Conservation (phyloP, 2,888 invertebrate species). For the Acleris holmiana region DNA sequence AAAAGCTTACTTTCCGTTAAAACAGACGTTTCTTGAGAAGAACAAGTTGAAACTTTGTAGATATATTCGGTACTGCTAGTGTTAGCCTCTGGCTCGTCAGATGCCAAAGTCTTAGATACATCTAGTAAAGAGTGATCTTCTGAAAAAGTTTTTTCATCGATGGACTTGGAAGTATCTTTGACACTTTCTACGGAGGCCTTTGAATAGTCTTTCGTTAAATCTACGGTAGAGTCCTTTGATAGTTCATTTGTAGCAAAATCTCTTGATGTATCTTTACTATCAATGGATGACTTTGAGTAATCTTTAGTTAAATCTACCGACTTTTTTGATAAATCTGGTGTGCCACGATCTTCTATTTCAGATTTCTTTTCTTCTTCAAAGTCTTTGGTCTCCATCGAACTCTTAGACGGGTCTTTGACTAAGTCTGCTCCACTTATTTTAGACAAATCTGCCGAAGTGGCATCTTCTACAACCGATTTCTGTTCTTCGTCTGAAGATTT, state of each 20-base stretch:
- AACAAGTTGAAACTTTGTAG: constrained; percentile 67
- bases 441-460: constrained; percentile 76
- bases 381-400: constrained; percentile 72
- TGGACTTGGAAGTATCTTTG: constrained; percentile 74
- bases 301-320: constrained; percentile 78
- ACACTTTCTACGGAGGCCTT: constrained; percentile 79
- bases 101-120: constrained; percentile 78
- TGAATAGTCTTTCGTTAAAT: constrained; percentile 74
- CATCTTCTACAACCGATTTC: constrained; percentile 76
- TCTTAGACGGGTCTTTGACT: constrained; percentile 74
- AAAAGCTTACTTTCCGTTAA: constrained; percentile 73
- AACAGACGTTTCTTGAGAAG: constrained; percentile 74
- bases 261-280: constrained; percentile 79
- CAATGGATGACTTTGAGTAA: constrained; percentile 79
- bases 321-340: constrained; percentile 78
- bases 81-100: constrained; percentile 74
- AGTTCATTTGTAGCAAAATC: constrained; percentile 80
- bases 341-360: constrained; percentile 72
- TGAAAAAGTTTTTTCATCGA: constrained; percentile 78
- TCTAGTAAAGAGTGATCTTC: constrained; percentile 81
- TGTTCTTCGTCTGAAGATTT: constrained; percentile 79
- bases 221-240: constrained; percentile 79
- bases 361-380: constrained; percentile 69
- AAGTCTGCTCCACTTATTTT: constrained; percentile 78
- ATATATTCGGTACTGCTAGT: constrained; percentile 71